These are phyloP conservation scores for Drosophila aldrichi DNA, from an alignment of 2,888 invertebrate species.

Conservation along the genomic window DNA sequence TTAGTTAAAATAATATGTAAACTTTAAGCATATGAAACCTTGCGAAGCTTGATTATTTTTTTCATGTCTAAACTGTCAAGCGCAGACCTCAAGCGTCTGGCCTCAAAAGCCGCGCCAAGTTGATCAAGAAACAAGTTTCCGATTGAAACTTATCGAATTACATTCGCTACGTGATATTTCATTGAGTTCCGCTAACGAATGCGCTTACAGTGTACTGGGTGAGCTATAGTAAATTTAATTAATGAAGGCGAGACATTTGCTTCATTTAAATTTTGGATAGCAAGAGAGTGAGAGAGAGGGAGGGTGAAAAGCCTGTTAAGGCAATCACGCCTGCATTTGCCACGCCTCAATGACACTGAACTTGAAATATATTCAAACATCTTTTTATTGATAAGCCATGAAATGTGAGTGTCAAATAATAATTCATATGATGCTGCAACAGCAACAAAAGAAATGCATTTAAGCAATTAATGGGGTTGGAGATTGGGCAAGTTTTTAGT, in stretches of 20 bases:
- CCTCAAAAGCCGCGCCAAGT: constrained; percentile 60
- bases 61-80: constrained; percentile 27
- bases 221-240: constrained; percentile 20
- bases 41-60: constrained; percentile 29
- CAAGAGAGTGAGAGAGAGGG: neutral
- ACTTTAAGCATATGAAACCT: constrained; percentile 25
- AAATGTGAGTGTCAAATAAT: constrained; percentile 67
- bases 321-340: constrained; percentile 26
- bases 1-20: constrained; percentile 22
- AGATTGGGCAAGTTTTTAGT: neutral
- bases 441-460: constrained; percentile 37
- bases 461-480: constrained; percentile 34
- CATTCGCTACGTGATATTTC: constrained; percentile 43
- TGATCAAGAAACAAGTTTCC: constrained; percentile 66
- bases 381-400: constrained; percentile 57
- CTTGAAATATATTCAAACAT: constrained; percentile 60
- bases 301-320: neutral
- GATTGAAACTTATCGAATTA: constrained; percentile 54
- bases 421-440: constrained; percentile 58
- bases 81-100: constrained; percentile 29
- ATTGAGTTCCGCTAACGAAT: constrained; percentile 58
- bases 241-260: constrained; percentile 37
- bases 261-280: constrained; percentile 39
- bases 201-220: constrained; percentile 40
- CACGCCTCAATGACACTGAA: constrained; percentile 65